These are phyloP conservation scores for Diaperis boleti DNA, from an alignment of 2,888 invertebrate species.

Conservation along the genomic window DNA sequence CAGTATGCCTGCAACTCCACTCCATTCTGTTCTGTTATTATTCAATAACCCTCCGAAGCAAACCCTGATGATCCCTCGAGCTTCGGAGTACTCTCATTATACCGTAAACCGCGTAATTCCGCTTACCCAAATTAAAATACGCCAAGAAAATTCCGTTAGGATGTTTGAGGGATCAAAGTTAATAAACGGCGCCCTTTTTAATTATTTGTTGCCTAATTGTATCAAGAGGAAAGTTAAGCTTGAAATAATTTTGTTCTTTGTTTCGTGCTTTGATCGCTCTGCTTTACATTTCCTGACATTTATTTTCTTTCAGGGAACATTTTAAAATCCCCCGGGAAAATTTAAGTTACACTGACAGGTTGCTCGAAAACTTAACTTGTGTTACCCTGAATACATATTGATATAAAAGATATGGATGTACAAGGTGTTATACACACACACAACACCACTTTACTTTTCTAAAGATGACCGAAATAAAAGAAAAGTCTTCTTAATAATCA, in stretches of 20 bases:
- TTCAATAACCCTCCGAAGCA: not conserved
- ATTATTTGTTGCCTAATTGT: slow-evolving; percentile 7
- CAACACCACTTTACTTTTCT: no score
- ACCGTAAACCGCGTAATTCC: slow-evolving; percentile 8
- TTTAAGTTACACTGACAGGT: no score
- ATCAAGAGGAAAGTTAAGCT: not conserved
- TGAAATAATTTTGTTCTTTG: not conserved
- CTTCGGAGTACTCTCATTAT: not conserved
- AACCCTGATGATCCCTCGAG: not conserved
- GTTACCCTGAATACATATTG: no score
- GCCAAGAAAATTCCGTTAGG: slow-evolving; percentile 1
- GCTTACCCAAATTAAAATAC: slow-evolving; percentile 9
- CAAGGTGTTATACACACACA: no score
- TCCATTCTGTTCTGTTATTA: not conserved
- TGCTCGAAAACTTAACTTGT: no score
- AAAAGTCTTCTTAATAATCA: no score
- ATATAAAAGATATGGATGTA: no score
- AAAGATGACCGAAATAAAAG: no score
- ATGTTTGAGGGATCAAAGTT: slow-evolving; percentile 5
- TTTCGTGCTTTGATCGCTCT: not conserved
- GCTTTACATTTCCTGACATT: no score
- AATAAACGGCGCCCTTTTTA: slow-evolving; percentile 6
- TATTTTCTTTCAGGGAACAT: no score
- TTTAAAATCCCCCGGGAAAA: no score
- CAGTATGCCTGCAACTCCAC: no score